These are phyloP conservation scores for Lepus townsendii DNA, from an alignment of 2,797 vertebrate species.

Conservation along the genomic window DNA sequence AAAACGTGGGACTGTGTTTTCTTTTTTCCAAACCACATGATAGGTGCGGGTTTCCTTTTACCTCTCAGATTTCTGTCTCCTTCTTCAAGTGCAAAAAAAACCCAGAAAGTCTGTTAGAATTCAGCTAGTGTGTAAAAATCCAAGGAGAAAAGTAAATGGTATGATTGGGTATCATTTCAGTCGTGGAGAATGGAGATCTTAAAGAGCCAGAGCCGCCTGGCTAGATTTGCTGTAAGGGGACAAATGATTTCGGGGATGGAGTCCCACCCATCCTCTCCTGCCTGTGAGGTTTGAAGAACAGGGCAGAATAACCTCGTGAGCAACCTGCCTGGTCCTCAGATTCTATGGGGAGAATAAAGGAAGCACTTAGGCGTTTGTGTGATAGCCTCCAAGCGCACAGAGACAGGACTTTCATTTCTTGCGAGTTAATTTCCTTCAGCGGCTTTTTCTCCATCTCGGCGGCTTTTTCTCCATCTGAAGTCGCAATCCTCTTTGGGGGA, in stretches of 20 bases:
- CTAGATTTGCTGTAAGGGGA: background rate
- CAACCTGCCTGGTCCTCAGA: background rate
- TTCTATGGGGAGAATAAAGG: constrained; percentile 51
- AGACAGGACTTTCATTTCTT: constrained; percentile 80
- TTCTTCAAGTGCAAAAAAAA: constrained; percentile 43
- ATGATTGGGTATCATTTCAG: background rate
- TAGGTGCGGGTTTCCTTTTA: background rate
- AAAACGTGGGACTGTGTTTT: background rate
- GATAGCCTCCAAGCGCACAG: constrained; percentile 51
- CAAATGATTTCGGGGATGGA: background rate
- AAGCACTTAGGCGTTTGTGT: constrained; percentile 42
- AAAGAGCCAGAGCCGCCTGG: background rate
- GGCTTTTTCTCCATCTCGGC: constrained; percentile 81
- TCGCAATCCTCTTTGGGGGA: constrained; percentile 80
- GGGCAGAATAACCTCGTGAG: background rate
- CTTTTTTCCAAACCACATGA: background rate
- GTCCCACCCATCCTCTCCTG: background rate
- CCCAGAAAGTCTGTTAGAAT: constrained; percentile 27
- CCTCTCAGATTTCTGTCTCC: background rate
- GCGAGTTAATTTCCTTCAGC: constrained; percentile 83
- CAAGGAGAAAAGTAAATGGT: constrained; percentile 29
- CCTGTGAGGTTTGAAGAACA: background rate
- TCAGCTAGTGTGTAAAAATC: background rate
- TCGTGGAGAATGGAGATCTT: constrained; percentile 21
- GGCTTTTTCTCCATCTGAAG: constrained; percentile 82